A percentile compares a stretch with the other conserved stretches of the same genome.
These are phyloP conservation scores for Saccopteryx bilineata DNA, from an alignment of 2,113 vertebrate genomes.

Conservation along the genomic window DNA sequence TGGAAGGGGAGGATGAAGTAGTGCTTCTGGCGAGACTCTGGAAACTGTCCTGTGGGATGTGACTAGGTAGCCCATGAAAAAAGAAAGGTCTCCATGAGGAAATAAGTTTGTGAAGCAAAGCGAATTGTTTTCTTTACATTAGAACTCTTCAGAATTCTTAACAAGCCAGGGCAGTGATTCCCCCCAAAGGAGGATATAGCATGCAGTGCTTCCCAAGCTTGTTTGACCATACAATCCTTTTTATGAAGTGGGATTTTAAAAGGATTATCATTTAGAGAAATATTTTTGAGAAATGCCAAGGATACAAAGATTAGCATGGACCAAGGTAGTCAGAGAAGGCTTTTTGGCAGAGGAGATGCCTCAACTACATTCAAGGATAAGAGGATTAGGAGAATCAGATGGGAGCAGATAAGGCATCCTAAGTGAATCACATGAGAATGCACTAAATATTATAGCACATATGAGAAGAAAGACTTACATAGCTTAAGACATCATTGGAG, in stretches of 20 bases:
- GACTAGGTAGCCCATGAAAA: not conserved
- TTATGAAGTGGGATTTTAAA: conserved; percentile 12
- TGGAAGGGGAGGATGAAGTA: not conserved
- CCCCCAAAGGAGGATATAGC: not conserved
- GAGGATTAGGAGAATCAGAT: not conserved
- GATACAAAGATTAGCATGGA: not conserved
- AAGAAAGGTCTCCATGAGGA: not conserved
- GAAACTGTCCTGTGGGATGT: not conserved
- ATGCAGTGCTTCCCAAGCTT: not conserved
- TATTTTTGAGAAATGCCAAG: not conserved
- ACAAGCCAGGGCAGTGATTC: not conserved
- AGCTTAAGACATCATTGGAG: not conserved
- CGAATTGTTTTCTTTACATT: not conserved
- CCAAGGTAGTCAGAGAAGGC: not conserved
- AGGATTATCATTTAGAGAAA: not conserved
- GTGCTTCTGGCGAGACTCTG: not conserved
- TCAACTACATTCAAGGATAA: not conserved
- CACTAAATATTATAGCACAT: not conserved
- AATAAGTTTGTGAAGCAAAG: not conserved
- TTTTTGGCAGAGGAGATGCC: not conserved
- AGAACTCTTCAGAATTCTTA: not conserved
- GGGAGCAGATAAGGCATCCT: not conserved
- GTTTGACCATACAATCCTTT: not conserved
- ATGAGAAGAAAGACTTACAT: not conserved
- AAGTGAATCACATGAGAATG: not conserved